A percentile compares a stretch with the other conserved stretches of the same genome.
Evolutionary conservation across 2,113 vertebrate genomes (phyloP).

Genomic region (Pogona vitticeps): DNA sequence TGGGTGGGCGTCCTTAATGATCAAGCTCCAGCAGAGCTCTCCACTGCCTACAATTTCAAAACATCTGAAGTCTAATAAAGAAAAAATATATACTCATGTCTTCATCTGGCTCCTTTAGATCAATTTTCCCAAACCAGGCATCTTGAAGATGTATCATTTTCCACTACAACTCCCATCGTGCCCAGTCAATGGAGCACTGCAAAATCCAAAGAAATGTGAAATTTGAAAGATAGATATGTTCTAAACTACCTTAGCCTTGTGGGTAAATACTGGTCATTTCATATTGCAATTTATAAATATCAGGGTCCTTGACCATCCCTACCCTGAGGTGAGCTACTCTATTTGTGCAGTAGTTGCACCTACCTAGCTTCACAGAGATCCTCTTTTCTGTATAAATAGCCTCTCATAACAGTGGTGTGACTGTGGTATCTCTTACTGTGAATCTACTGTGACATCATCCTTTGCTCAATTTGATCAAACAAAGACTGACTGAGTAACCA

Average conservation of each 20-base stretch:
- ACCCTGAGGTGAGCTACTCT: background rate
- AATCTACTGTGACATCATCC: background rate
- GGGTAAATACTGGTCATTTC: background rate
- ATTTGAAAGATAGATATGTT: background rate
- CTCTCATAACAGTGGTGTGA: background rate
- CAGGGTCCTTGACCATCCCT: background rate
- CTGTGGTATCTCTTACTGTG: background rate
- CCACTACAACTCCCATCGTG: background rate
- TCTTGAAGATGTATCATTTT: background rate
- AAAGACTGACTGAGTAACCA: background rate
- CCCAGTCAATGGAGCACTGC: background rate
- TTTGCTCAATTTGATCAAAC: background rate
- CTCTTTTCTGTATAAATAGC: background rate
- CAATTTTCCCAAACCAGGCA: background rate
- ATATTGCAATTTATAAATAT: background rate
- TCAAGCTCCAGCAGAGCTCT: background rate
- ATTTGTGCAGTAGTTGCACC: background rate
- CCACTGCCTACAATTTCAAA: background rate
- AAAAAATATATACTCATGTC: background rate
- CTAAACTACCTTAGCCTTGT: background rate
- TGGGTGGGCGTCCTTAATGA: background rate
- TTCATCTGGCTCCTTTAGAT: background rate
- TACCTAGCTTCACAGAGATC: background rate
- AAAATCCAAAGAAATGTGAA: background rate
- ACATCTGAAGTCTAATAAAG: background rate